phyloP scores from a whole-genome alignment of 1,140 invertebrate genomes.

The Homarus americanus region DNA sequence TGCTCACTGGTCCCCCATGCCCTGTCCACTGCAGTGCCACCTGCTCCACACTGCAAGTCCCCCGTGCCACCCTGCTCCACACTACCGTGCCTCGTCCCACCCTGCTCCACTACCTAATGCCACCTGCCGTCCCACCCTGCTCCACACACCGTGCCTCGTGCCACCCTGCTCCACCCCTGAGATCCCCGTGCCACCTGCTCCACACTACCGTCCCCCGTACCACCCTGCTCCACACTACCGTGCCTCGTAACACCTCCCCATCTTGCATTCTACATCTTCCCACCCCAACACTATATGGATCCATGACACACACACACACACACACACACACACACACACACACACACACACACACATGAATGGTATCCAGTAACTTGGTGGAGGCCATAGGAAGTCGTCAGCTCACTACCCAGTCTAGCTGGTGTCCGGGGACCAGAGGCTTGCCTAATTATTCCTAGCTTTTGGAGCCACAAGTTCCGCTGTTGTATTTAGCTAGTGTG shows the following conservation, averaged over 20 bases:
- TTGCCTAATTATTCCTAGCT: too few relatives aligned
- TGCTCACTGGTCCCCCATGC: not conserved
- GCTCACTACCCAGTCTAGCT: too few relatives aligned
- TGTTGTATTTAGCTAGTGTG: too few relatives aligned
- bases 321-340: slow-evolving; percentile 30
- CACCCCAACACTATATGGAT: not conserved
- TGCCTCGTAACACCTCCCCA: not conserved
- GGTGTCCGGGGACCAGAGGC: too few relatives aligned
- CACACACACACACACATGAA: not conserved
- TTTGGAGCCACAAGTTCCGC: too few relatives aligned
- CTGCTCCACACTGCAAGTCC: slow-evolving; percentile 2
- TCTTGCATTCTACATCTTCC: not conserved
- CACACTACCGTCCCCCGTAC: too few relatives aligned
- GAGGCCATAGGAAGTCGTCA: too few relatives aligned
- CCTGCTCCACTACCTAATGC: not conserved
- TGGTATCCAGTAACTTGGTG: too few relatives aligned
- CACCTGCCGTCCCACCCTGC: not conserved
- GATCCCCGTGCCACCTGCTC: too few relatives aligned
- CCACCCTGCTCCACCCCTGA: not conserved
- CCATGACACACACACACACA: slow-evolving; percentile 15
- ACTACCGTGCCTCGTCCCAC: too few relatives aligned
- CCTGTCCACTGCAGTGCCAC: not conserved
- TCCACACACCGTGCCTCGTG: not conserved
- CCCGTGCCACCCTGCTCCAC: too few relatives aligned
- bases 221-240: too few relatives aligned